Base-by-base conservation (phyloP, 2,888 invertebrate genomes). In the Agrilus biguttatus region DNA sequence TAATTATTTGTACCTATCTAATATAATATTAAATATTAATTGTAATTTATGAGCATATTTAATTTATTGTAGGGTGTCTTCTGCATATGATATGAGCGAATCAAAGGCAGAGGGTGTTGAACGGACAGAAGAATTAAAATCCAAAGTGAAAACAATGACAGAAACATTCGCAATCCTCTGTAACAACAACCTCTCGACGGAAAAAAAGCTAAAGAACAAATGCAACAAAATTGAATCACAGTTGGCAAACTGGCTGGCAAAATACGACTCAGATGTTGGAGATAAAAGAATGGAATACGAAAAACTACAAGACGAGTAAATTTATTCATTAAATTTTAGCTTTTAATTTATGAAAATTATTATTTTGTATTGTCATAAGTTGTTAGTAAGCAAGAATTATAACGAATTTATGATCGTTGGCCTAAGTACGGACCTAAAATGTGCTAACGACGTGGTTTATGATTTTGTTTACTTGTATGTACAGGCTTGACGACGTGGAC, bases 231-330 rank as follows among this genome's bases (percentile, higher is more conserved):
- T 72, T 28, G 75, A 77, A 52, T 70, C 72, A 0, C 74, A 76
- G 53, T 53, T 77, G 42, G 50, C 70, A 2, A 72, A 70, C 33
- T 75, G 76, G 74, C 58, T 78, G 7, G 66, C 70, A 44, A 76
- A 75, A 51, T 78, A 75, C 48, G 78, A 78, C 49, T 45, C 61
- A 7, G 77, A 77, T 54, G 73, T 78, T 64, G 69, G 68, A 0
- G 74, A 74, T 39, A 72, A 74, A 48, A 75, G 77, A 44, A 48
- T 61, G 0, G 71, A 75, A 47, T 60, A 71, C 2, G 77, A 77
- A 39, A 68, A 70, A 33, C 62, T 70, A 37, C 63, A 66, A 1
- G 58, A 65, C 43, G 53, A 55, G 59, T 55, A 46, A 32, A 10
- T 14, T 7, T 14, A n/a, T 32, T n/a, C n/a, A n/a, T n/a, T n/a